phyloP scores from a whole-genome alignment of 35 echinoderm and acorn worm genomes.

The Antedon bifida region DNA sequence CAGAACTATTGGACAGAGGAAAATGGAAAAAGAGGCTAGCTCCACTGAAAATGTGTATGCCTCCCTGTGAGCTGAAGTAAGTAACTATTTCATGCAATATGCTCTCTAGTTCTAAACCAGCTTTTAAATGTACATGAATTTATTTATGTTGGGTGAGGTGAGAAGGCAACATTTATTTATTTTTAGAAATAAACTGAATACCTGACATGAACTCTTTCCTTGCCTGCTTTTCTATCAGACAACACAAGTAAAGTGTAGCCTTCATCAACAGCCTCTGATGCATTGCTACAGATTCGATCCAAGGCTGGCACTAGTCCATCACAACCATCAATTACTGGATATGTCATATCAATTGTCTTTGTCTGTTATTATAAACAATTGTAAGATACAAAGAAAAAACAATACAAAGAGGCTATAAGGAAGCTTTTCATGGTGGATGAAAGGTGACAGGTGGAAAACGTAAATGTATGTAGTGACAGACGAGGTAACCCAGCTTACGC shows the following conservation, averaged over 20 bases:
- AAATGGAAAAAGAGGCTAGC: too few species aligned
- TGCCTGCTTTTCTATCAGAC: constrained; percentile 57
- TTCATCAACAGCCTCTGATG: constrained; percentile 45
- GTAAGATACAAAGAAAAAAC: constrained; percentile 1
- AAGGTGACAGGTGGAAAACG: constrained; percentile 27
- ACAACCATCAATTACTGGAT: constrained; percentile 44
- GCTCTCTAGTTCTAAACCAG: too few species aligned
- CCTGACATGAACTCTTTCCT: constrained; percentile 51
- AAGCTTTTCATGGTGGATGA: constrained; percentile 62
- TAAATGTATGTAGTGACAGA: too few species aligned
- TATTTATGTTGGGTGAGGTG: too few species aligned
- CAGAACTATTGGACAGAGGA: too few species aligned
- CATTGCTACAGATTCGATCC: constrained; percentile 65
- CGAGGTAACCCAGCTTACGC: too few species aligned
- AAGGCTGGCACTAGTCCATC: constrained; percentile 63
- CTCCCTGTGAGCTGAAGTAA: not conserved
- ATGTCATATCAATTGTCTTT: constrained; percentile 73
- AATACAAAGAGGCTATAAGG: too few species aligned
- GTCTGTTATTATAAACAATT: too few species aligned
- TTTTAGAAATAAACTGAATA: not conserved
- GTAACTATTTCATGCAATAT: too few species aligned
- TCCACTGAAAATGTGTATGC: too few species aligned
- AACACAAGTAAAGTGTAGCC: constrained; percentile 70
- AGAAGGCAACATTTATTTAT: too few species aligned
- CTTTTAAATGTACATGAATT: too few species aligned